Conservation (phyloP, 1,140 invertebrate species). For the Grapholita molesta region DNA sequence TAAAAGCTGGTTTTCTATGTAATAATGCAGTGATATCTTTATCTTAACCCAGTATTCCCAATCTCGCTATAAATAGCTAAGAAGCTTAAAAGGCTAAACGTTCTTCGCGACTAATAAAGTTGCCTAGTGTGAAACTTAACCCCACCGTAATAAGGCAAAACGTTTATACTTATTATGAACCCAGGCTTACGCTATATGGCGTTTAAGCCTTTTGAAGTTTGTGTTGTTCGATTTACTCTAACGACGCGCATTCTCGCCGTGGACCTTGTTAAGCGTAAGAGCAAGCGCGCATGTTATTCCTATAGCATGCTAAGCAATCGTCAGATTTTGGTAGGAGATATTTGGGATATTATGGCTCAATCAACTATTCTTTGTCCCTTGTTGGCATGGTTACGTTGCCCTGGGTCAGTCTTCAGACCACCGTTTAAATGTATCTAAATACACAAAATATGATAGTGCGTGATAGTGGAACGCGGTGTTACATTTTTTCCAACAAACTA, state of each 20-base stretch:
- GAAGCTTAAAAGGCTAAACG: neutral
- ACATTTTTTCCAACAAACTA: too few relatives aligned
- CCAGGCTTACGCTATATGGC: neutral
- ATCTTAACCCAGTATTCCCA: neutral
- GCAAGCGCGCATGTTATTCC: neutral
- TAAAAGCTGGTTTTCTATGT: neutral
- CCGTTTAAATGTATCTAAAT: too few relatives aligned
- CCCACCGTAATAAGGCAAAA: neutral
- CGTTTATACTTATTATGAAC: neutral
- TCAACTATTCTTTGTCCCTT: too few relatives aligned
- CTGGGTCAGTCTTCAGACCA: too few relatives aligned
- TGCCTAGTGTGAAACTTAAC: neutral
- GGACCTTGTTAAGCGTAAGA: neutral
- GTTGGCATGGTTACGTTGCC: too few relatives aligned
- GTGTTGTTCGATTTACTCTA: neutral
- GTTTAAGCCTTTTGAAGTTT: neutral
- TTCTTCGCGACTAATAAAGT: neutral
- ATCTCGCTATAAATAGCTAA: neutral
- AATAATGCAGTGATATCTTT: neutral
- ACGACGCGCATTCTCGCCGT: neutral
- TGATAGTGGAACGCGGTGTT: too few relatives aligned
- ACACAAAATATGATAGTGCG: too few relatives aligned
- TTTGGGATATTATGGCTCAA: too few relatives aligned
- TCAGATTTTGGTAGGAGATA: too few relatives aligned
- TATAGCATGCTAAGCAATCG: neutral